phyloP scores from a whole-genome alignment of 2,888 invertebrate species.

The Halictus quadricinctus region DNA sequence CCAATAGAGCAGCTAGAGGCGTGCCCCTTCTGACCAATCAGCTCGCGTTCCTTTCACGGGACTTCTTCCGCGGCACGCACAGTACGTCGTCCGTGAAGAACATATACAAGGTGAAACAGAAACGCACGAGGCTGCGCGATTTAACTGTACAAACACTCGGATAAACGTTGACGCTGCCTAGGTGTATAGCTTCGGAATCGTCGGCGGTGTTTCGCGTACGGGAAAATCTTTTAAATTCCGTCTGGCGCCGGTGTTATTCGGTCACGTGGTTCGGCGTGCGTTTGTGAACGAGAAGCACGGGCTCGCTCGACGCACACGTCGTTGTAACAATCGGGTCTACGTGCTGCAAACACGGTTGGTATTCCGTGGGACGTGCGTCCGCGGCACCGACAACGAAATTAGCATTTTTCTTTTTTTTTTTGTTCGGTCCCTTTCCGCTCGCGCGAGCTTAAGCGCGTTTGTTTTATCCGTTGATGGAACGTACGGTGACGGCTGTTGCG shows the following conservation, averaged over 20 bases:
- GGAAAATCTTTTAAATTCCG: neutral
- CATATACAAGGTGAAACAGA: no score
- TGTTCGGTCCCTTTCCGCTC: slow-evolving; percentile 7
- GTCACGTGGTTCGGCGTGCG: neutral
- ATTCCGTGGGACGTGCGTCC: neutral
- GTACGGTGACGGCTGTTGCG: slow-evolving; percentile 29
- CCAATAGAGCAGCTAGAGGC: no score
- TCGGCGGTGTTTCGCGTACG: neutral
- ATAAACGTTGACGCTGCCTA: no score
- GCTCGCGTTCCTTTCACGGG: no score
- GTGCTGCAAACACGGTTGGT: slow-evolving; percentile 6
- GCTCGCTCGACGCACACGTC: neutral
- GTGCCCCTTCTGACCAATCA: no score
- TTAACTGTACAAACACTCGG: no score
- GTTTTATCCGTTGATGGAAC: slow-evolving; percentile 45
- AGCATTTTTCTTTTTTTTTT: slow-evolving; percentile 28
- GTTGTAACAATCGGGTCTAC: slow-evolving; percentile 9
- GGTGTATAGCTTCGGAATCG: no score
- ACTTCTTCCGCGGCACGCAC: no score
- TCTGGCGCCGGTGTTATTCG: neutral
- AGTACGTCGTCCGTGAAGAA: no score
- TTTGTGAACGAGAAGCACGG: neutral
- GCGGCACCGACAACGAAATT: slow-evolving; percentile 17
- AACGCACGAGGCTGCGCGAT: no score
- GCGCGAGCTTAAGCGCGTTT: slow-evolving; percentile 54